Evolutionary conservation across 2,888 invertebrate species (phyloP).

Genomic region (Aphrophora alni): DNA sequence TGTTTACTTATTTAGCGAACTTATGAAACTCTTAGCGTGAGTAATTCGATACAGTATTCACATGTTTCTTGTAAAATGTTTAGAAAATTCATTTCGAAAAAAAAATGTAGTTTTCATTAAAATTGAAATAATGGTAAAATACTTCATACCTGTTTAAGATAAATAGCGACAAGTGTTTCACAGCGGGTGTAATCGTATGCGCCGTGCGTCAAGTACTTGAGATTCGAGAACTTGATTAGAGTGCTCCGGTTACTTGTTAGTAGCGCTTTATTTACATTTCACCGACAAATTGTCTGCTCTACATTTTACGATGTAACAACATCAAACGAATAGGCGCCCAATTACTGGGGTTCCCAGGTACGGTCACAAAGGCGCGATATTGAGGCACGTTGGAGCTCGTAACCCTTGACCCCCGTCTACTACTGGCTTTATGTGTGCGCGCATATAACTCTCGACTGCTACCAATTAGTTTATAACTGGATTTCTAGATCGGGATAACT

Average conservation of each 20-base stretch:
- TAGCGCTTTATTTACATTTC: background rate
- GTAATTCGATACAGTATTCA: too few relatives aligned
- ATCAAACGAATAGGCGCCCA: background rate
- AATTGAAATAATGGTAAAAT: background rate
- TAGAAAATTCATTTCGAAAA: too few relatives aligned
- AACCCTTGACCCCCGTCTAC: background rate
- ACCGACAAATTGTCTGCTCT: background rate
- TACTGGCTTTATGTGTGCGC: background rate
- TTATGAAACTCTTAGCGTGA: too few relatives aligned
- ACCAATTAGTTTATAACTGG: background rate
- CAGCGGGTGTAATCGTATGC: background rate
- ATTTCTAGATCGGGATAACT: background rate
- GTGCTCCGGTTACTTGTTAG: background rate
- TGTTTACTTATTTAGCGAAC: too few relatives aligned
- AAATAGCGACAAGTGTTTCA: too few relatives aligned
- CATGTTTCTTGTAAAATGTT: too few relatives aligned
- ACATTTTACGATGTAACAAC: background rate
- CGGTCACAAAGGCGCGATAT: background rate
- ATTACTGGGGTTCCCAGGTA: background rate
- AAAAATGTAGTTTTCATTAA: background rate
- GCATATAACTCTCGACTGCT: background rate
- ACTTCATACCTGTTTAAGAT: background rate
- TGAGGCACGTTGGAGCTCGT: too few relatives aligned
- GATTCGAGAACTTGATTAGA: background rate
- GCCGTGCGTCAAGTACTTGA: background rate